phyloP scores from a whole-genome alignment of 2,113 vertebrate species.

The Delphinus delphis region DNA sequence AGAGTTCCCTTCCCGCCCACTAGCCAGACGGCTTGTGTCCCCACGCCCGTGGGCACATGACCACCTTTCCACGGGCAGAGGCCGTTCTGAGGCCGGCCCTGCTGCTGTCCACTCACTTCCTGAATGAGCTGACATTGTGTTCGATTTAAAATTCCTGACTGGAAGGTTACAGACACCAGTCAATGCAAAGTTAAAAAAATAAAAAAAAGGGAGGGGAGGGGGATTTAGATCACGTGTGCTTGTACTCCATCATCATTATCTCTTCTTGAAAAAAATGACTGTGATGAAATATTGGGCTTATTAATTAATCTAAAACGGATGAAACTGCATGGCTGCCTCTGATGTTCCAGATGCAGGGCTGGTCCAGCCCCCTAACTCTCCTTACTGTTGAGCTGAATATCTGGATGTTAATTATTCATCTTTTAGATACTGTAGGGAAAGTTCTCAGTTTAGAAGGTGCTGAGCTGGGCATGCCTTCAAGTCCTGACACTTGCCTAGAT shows the following conservation, averaged over 20 bases:
- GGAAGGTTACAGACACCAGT: not conserved
- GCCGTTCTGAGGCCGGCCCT: not conserved
- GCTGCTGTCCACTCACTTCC: not conserved
- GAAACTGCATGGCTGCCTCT: not conserved
- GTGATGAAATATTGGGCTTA: not conserved
- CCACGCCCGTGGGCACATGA: not conserved
- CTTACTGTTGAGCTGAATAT: not conserved
- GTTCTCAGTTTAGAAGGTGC: not conserved
- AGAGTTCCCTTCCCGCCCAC: not conserved
- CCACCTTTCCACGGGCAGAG: not conserved
- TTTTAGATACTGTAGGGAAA: not conserved
- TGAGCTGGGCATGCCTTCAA: not conserved
- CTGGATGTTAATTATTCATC: not conserved
- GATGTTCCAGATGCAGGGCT: not conserved
- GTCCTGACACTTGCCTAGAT: not conserved
- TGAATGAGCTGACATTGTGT: not conserved
- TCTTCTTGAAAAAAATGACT: not conserved
- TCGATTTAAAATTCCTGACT: constrained; percentile 6
- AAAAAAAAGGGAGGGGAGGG: not conserved
- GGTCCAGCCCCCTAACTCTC: not conserved
- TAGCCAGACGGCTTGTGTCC: not conserved
- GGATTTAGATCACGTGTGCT: not conserved
- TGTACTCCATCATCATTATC: constrained; percentile 5
- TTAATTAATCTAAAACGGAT: constrained; percentile 1
- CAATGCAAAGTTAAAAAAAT: not conserved